A percentile compares a stretch with the other conserved stretches of the same genome.
phyloP scores from a whole-genome alignment of 2,113 vertebrate species.

The Oryctolagus cuniculus region DNA sequence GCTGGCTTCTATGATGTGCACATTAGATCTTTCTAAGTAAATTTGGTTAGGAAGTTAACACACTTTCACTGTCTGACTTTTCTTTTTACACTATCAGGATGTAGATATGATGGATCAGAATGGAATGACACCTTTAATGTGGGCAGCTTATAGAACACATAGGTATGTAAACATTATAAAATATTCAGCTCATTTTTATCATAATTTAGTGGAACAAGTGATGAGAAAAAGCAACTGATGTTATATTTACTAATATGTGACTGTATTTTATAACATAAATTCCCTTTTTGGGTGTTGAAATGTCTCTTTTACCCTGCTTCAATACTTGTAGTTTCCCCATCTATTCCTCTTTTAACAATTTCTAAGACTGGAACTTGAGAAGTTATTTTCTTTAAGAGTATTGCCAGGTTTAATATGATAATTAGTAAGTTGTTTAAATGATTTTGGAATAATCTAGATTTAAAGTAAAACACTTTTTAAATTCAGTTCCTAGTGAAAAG shows the following conservation, averaged over 20 bases:
- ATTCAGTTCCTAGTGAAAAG: slow-evolving; percentile 24
- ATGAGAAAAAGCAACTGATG: slow-evolving; percentile 36
- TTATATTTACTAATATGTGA: not conserved
- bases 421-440: slow-evolving; percentile 42
- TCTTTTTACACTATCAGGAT: slow-evolving; percentile 89
- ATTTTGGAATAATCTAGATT: slow-evolving; percentile 51
- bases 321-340: not conserved
- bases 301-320: not conserved
- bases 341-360: slow-evolving; percentile 48
- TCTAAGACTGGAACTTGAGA: slow-evolving; percentile 34
- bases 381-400: slow-evolving; percentile 28
- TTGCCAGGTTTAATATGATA: slow-evolving; percentile 24
- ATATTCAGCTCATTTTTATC: slow-evolving; percentile 29
- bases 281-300: not conserved
- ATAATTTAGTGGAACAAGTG: slow-evolving; percentile 19
- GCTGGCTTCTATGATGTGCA: slow-evolving; percentile 42
- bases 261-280: not conserved
- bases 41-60: slow-evolving; percentile 60
- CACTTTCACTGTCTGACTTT: slow-evolving; percentile 62
- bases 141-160: slow-evolving; percentile 99
- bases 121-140: slow-evolving; percentile 99
- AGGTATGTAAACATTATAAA: slow-evolving; percentile 88
- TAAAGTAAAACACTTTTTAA: slow-evolving; percentile 31
- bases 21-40: slow-evolving; percentile 53
- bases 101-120: slow-evolving; percentile 99